Percentiles rank a stretch among this genome's conserved stretches.
Conservation (phyloP, 2,113 vertebrate species). For the Chaetorhynchus papuensis region DNA sequence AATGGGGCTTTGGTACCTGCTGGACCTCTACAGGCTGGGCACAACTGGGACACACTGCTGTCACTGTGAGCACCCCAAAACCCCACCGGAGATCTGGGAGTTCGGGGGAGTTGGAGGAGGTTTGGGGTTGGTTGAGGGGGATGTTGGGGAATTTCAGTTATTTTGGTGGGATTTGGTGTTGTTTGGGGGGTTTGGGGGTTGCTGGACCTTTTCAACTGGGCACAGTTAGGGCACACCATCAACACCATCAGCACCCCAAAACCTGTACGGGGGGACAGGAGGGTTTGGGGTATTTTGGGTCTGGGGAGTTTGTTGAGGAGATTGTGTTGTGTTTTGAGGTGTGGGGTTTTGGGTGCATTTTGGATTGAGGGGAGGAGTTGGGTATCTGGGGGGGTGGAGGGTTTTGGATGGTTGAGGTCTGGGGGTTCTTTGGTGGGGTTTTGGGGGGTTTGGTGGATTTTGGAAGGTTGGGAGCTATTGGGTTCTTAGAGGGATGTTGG, state of each 20-base stretch:
- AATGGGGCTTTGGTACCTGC: not conserved
- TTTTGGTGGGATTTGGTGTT: no score
- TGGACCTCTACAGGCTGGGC: no score
- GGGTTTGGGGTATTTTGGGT: not conserved
- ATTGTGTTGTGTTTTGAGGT: not conserved
- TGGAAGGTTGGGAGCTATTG: no score
- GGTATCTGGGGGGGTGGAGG: not conserved
- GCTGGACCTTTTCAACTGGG: not conserved
- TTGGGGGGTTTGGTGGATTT: not conserved
- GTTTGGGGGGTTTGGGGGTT: not conserved
- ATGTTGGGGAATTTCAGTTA: not conserved
- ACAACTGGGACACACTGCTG: no score
- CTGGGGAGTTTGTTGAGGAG: not conserved
- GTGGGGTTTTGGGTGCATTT: not conserved
- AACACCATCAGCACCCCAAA: not conserved
- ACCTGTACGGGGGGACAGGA: not conserved
- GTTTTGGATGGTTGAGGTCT: no score
- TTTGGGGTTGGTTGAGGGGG: not conserved
- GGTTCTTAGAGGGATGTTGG: not conserved
- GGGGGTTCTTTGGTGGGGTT: not conserved
- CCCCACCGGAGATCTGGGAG: not conserved
- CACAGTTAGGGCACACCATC: not conserved
- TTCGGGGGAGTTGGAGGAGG: no score
- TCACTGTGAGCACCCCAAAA: not conserved
- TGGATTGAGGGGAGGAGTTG: not conserved